phyloP scores from a whole-genome alignment of 1,140 invertebrate genomes.

The Monomorium pharaonis region DNA sequence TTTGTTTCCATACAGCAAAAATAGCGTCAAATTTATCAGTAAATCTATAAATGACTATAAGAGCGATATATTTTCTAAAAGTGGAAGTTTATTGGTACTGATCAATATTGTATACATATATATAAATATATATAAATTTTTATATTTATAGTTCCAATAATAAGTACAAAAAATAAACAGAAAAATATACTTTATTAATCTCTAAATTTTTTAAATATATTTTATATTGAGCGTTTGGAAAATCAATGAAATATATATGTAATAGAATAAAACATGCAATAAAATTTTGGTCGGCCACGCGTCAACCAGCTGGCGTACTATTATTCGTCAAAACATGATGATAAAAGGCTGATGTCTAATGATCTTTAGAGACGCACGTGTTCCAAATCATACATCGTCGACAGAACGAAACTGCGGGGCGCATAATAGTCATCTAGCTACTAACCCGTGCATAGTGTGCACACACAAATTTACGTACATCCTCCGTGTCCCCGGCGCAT shows the following conservation, averaged over 20 bases:
- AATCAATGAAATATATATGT: no score
- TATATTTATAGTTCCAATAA: not conserved
- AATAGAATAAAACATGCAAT: not conserved
- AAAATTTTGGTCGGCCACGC: not conserved
- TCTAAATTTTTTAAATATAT: not conserved
- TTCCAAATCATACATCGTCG: constrained; percentile 34
- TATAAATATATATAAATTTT: not conserved
- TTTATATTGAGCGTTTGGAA: no score
- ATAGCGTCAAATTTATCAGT: not conserved
- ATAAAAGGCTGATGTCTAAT: constrained; percentile 29
- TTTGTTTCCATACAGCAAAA: not conserved
- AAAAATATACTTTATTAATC: not conserved
- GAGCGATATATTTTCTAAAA: not conserved
- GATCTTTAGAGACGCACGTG: constrained; percentile 37
- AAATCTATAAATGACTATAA: not conserved
- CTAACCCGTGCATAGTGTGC: constrained; percentile 25
- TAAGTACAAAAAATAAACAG: not conserved
- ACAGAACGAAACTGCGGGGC: constrained; percentile 26
- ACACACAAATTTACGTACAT: not conserved
- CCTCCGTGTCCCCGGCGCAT: constrained; percentile 39
- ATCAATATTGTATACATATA: not conserved
- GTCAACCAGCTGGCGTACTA: not conserved
- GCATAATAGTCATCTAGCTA: constrained; percentile 53
- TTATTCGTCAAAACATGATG: not conserved
- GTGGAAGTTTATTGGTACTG: not conserved